Conservation (phyloP, 2,797 vertebrate species). For the Sciurus vulgaris region DNA sequence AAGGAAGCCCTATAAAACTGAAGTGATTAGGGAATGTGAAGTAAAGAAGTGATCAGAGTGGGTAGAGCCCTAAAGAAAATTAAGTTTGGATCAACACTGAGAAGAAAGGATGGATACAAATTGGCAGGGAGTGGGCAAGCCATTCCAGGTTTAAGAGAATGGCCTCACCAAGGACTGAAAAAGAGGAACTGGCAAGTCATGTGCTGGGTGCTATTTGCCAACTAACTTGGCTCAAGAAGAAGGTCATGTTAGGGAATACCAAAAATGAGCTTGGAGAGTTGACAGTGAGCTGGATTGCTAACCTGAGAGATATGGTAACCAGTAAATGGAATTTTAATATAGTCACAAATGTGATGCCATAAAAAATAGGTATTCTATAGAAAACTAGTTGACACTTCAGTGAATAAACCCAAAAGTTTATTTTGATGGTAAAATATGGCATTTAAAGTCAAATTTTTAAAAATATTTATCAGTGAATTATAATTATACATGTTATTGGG, state of each 20-base stretch:
- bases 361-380: neutral
- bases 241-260: conserved; percentile 70
- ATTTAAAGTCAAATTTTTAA: neutral
- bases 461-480: no score
- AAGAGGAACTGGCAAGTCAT: conserved; percentile 65
- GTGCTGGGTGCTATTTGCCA: conserved; percentile 68
- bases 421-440: neutral
- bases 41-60: neutral
- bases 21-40: neutral
- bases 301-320: neutral
- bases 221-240: conserved; percentile 71
- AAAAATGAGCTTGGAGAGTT: conserved; percentile 57
- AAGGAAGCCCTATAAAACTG: neutral
- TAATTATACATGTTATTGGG: no score
- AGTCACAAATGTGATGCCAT: neutral
- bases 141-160: conserved; percentile 30
- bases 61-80: neutral
- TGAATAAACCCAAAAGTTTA: neutral
- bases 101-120: neutral
- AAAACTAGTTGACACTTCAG: neutral
- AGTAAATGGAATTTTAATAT: conserved; percentile 32
- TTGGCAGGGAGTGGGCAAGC: neutral
- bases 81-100: neutral
- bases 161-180: conserved; percentile 1
- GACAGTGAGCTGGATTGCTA: conserved; percentile 47